Evolutionary conservation across 2,113 vertebrate species (phyloP), one percentile per base, ranked within the genome.

Genomic region (Galeopterus variegatus): DNA sequence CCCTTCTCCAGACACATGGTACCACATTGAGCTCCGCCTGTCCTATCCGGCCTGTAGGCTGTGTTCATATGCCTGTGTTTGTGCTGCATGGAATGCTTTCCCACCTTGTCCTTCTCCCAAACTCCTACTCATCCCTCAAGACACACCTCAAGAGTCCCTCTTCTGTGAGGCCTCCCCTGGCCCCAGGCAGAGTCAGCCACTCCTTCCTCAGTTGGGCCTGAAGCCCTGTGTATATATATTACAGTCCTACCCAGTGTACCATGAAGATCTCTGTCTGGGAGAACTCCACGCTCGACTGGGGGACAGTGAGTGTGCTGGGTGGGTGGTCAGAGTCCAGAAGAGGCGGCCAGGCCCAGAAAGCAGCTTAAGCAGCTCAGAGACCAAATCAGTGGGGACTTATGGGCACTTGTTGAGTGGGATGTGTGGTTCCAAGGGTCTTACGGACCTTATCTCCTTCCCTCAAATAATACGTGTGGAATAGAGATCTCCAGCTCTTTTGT

Each of bases 81-180:
- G 54, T 45, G 69, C 19, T 3, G 10, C 36, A 41, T 0, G 23
- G 31, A 28, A 9, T 12, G n/a, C 23, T 13, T 41, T 6, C 5
- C 64, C 82, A 50, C 6, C 33, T 45, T 28, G 36, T 50, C 26
- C 23, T 95, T 65, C 12, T 50, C 24, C 65, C 0, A 1, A 70
- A 76, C n/a, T 84, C 70, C 62, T 88, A 36, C 23, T 82, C n/a
- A 24, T 90, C 64, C 73, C 80, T 86, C 56, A 48, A 48, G 73
- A n/a, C 23, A 45, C 12, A 23, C 28, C 60, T 80, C 50, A 65
- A 41, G 6, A 19, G 81, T 23, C 36, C 31, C 15, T 81, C 8
- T 72, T 64, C 23, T 21, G 23, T n/a, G 75, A 67, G 41, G 12
- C n/a, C 4, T 77, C 50, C 52, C 13, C 31, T 0, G 4, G 14